A percentile compares a stretch with the other conserved stretches of the same genome.
These are phyloP conservation scores for Yponomeuta malinellus DNA, from an alignment of 2,888 invertebrate genomes.

Conservation along the genomic window DNA sequence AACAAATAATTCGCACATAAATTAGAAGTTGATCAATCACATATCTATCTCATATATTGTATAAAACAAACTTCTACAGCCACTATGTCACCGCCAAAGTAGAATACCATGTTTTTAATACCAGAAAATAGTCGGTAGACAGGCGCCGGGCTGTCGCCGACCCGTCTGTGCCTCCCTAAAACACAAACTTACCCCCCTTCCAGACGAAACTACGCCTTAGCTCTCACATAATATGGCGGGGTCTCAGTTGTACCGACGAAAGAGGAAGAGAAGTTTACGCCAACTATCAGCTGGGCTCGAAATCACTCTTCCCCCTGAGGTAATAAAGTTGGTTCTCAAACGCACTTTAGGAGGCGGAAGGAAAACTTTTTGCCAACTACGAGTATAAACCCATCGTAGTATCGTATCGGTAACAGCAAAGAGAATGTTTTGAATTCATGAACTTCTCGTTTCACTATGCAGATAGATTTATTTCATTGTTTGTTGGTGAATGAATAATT, in stretches of 20 bases:
- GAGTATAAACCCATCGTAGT: background rate
- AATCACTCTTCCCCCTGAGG: background rate
- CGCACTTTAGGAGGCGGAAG: background rate
- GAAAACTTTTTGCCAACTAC: slow-evolving; percentile 1
- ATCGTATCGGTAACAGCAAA: no score
- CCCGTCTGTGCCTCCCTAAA: slow-evolving; percentile 47
- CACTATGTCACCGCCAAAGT: background rate
- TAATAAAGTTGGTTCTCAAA: background rate
- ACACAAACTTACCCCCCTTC: slow-evolving; percentile 16
- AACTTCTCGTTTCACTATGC: background rate
- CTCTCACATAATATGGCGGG: background rate
- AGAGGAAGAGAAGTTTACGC: background rate
- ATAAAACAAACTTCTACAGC: no score
- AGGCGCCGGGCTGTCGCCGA: slow-evolving; percentile 50
- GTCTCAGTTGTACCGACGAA: background rate
- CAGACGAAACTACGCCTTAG: background rate
- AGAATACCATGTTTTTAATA: background rate
- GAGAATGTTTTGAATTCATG: background rate
- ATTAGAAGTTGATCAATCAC: no score
- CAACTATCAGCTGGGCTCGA: background rate
- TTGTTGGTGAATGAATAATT: background rate
- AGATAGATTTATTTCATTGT: background rate
- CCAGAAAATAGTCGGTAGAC: background rate
- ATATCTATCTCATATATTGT: no score
- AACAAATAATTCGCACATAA: no score